These are phyloP conservation scores for Antitype chi DNA, from an alignment of 2,888 invertebrate species.

Conservation along the genomic window DNA sequence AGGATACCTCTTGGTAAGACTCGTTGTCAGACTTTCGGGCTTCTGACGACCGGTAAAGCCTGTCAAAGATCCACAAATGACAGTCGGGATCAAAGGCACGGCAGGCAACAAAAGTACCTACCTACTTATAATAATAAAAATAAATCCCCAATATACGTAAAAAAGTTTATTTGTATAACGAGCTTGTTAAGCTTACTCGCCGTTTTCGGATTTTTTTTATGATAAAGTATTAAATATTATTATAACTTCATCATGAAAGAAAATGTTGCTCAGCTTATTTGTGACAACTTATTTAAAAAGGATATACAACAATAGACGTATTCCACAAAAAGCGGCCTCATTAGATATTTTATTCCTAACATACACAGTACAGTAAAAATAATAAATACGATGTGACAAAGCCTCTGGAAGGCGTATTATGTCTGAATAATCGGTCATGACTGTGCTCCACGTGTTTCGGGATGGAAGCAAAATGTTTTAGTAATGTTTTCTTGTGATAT, in stretches of 20 bases:
- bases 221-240: background rate
- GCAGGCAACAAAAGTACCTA: background rate
- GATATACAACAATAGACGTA: constrained; percentile 24
- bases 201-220: background rate
- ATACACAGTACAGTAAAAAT: constrained; percentile 38
- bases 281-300: constrained; percentile 4
- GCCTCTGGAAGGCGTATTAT: constrained; percentile 43
- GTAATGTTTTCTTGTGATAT: constrained; percentile 33
- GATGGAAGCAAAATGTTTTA: constrained; percentile 33
- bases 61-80: no score
- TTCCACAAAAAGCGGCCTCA: constrained; percentile 45
- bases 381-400: constrained; percentile 57
- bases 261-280: constrained; percentile 17
- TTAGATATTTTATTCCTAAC: constrained; percentile 42
- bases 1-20: no score
- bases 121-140: background rate
- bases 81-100: no score
- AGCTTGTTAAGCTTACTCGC: constrained; percentile 12
- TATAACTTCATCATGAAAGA: constrained; percentile 22
- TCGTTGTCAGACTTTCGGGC: no score
- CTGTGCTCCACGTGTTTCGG: constrained; percentile 38
- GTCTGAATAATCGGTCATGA: constrained; percentile 46
- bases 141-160: background rate
- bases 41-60: no score
- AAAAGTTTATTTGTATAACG: constrained; percentile 5